These are phyloP conservation scores for Scyliorhinus canicula DNA, from an alignment of 2,797 vertebrate genomes.

Conservation along the genomic window DNA sequence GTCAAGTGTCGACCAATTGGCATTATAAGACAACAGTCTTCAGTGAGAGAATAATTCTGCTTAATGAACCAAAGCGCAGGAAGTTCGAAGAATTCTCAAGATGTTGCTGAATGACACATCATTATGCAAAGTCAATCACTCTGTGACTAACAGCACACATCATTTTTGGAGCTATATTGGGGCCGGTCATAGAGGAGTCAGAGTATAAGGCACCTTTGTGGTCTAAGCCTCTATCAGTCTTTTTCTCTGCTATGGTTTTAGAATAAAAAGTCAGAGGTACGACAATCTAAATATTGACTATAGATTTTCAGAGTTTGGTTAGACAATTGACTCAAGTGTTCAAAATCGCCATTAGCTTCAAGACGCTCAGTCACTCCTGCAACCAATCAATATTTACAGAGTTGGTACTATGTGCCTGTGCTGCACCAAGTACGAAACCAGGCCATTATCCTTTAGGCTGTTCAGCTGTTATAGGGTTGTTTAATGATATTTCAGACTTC, in stretches of 20 bases:
- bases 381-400: not conserved
- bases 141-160: not conserved
- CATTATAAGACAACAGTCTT: not conserved
- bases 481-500: not conserved
- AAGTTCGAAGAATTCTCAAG: not conserved
- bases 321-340: not conserved
- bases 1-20: not conserved
- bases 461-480: not conserved
- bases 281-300: not conserved
- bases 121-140: not conserved
- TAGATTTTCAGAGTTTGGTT: not conserved
- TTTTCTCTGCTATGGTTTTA: not conserved
- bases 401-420: not conserved
- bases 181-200: not conserved
- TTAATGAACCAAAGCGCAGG: not conserved
- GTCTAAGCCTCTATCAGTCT: not conserved
- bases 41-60: not conserved
- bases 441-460: not conserved
- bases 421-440: not conserved
- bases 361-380: not conserved
- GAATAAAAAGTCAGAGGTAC: not conserved
- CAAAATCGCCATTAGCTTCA: not conserved
- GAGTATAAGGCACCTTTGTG: not conserved
- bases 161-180: not conserved
- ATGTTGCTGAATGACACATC: not conserved